Evolutionary conservation across 2,888 invertebrate species (phyloP), one percentile per base, ranked within the genome.

Genomic region (Noctua pronuba): DNA sequence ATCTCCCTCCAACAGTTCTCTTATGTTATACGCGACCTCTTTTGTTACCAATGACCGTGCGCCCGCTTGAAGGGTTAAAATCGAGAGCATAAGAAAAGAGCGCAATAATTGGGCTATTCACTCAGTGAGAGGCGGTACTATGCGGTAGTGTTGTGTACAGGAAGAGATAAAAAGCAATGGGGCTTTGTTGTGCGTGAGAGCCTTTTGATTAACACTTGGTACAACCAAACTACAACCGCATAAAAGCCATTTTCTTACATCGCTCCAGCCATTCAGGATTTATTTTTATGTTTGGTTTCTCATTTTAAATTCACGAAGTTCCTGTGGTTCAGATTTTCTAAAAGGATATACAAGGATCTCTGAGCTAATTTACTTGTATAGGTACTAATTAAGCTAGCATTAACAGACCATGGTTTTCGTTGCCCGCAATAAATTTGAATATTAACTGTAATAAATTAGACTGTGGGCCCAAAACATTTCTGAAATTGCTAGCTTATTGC

Each of bases 21-120:
- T 49, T 49, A 7, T 7, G 21, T 49, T 6, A 49, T 2, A 1
- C 18, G 6, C 21, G 49, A 49, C 49, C 7, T 6, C 1, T 49
- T 49, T 49, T 49, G 7, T 49, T 49, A 21, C 49, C 21, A 49
- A 49, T 49, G 49, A 49, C 21, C 21, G 2, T 1, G 46, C 7
- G 6, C 6, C 18, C 18, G 46, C 46, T 49, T 21, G 49, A 49
- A 49, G 49, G 18, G 44, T 44, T 44, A 21, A 7, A 82, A 75
- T 75, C 41, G 55, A 58, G 55, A 70, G 8, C 28, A 13, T 67
- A 66, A 79, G 70, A 75, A 79, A 83, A 75, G 72, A 69, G 64
- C 18, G 24, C 13, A 0, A 7, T 75, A 73, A 79, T 79, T 79
- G 70, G 21, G 55, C 58, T 77, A n/a, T 82, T 79, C 44, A 70